Percentiles rank a stretch among this genome's conserved stretches.
Conservation (phyloP, 2,888 invertebrate genomes). For the Eulithis prunata region DNA sequence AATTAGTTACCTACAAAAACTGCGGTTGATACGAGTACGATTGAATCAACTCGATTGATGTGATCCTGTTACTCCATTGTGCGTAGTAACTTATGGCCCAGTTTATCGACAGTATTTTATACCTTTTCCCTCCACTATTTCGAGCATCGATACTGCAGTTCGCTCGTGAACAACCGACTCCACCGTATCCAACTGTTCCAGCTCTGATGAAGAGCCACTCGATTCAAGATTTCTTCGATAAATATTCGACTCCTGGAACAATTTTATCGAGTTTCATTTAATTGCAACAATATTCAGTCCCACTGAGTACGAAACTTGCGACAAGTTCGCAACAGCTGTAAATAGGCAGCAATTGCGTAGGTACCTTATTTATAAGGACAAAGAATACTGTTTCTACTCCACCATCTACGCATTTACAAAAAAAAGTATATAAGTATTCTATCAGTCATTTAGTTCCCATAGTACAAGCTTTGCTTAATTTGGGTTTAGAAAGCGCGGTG, state of each 20-base stretch:
- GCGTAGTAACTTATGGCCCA: not conserved
- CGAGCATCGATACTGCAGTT: slow-evolving; percentile 57
- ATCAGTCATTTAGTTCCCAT: too few species aligned
- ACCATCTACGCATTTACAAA: too few species aligned
- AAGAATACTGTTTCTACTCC: too few species aligned
- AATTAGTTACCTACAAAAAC: not conserved
- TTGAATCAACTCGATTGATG: not conserved
- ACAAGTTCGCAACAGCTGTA: too few species aligned
- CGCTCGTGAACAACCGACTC: slow-evolving; percentile 26
- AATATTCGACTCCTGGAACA: slow-evolving; percentile 18
- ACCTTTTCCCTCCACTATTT: slow-evolving; percentile 55
- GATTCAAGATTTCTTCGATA: slow-evolving; percentile 3
- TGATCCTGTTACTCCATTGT: too few species aligned
- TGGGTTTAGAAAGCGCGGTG: too few species aligned
- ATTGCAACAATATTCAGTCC: not conserved
- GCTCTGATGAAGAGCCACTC: slow-evolving; percentile 9
- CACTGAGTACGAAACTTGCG: not conserved
- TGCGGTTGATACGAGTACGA: not conserved
- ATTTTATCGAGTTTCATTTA: not conserved
- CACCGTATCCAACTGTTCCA: not conserved
- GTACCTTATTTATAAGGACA: too few species aligned
- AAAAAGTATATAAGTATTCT: too few species aligned
- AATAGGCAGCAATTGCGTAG: too few species aligned
- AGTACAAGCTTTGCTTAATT: too few species aligned
- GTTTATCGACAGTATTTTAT: slow-evolving; percentile 1